Evolutionary conservation across 2,113 vertebrate species (phyloP), one percentile per base, ranked within the genome.

Genomic region (Romanogobio albipinnatus): DNA sequence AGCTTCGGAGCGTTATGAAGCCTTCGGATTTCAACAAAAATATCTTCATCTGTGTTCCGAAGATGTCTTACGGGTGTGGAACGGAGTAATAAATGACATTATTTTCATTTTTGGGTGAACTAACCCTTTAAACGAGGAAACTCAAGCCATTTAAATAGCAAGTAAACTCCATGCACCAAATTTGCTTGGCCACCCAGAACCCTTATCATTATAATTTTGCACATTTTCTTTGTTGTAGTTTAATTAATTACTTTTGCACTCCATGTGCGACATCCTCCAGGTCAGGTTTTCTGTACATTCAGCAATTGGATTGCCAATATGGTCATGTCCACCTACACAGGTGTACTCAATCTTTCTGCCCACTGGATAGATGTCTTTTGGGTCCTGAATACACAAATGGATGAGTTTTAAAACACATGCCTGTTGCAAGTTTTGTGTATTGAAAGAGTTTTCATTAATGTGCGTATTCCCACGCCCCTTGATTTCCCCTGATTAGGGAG

Each of bases 321-420:
- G 93, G 87, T 95, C 91, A 84, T 95, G 93, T 11, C 96, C 95
- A 0, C 93, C 86, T 39, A 91, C 91, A 82, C 98, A 98, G 83
- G 93, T 86, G 83, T 97, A 98, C n/a, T 94, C 49, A 73, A 97
- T 92, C 1, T 17, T 95, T 93, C 90, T 95, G 17, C 97, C 96
- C 70, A 95, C 94, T 75, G 92, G 82, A 85, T 97, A 96, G 11
- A 92, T 45, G 47, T 94, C 92, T 89, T 61, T 92, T 19, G 91
- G 92, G 87, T 90, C 86, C 94, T 95, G 53, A 47, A 10, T 29
- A 61, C 94, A 89, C 17, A 58, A 39, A 49, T 43, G 24, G 8
- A 5, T 70, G 1, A 11, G 9, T 43, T 70, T 9, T 26, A 26
- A 71, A 73, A 47, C 4, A 9, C 73, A 53, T 29, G 49, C 24